Conservation (phyloP, 1,140 invertebrate species). For the Phocides pigmalion region DNA sequence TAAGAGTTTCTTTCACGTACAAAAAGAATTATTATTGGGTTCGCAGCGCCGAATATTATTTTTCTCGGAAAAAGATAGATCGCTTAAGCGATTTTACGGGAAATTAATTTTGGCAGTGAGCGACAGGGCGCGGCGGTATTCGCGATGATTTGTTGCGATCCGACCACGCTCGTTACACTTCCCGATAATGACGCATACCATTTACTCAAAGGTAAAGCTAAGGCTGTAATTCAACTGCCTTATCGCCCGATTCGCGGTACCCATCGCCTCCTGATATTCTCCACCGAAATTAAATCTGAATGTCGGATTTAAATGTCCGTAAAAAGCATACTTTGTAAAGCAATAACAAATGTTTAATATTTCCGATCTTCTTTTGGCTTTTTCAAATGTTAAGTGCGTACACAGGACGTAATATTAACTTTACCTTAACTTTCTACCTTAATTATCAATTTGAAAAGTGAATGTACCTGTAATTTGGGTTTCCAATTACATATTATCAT, state of each 20-base stretch:
- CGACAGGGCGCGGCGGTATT: constrained; percentile 55
- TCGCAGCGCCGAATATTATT: constrained; percentile 59
- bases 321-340: constrained; percentile 43
- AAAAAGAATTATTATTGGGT: constrained; percentile 58
- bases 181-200: constrained; percentile 69
- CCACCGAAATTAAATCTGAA: constrained; percentile 56
- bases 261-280: constrained; percentile 49
- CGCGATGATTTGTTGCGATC: constrained; percentile 67
- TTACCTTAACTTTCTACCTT: no score
- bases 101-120: constrained; percentile 75
- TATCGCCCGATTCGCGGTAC: constrained; percentile 58
- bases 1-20: constrained; percentile 54
- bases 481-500: no score
- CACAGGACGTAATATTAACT: background rate
- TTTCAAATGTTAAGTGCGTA: background rate
- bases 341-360: constrained; percentile 38
- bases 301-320: constrained; percentile 39
- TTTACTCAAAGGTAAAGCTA: constrained; percentile 62
- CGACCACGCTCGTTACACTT: constrained; percentile 59
- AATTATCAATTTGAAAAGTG: no score
- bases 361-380: constrained; percentile 9
- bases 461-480: no score
- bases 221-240: constrained; percentile 60
- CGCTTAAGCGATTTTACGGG: constrained; percentile 73
- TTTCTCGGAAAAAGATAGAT: constrained; percentile 75